A percentile compares a stretch with the other conserved stretches of the same genome.
These are phyloP conservation scores for Cheilinus undulatus DNA, from an alignment of 2,113 vertebrate genomes.

Conservation along the genomic window DNA sequence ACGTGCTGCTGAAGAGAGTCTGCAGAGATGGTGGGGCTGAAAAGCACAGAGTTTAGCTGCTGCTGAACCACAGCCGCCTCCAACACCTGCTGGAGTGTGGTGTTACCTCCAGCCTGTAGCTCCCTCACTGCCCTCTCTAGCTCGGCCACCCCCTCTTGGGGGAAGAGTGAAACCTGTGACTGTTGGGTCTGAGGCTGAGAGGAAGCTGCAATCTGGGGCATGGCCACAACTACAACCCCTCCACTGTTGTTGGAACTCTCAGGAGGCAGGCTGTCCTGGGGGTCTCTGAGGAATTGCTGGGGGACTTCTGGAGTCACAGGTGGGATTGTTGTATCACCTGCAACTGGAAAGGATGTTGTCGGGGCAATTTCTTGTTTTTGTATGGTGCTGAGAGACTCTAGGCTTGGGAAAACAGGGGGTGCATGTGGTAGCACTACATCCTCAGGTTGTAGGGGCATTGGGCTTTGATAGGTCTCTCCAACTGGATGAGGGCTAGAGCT, in stretches of 20 bases:
- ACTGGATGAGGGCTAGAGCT: conserved; percentile 82
- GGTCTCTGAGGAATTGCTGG: conserved; percentile 88
- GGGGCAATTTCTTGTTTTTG: conserved; percentile 93
- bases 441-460: conserved; percentile 89
- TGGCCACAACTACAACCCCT: conserved; percentile 76
- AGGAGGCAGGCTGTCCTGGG: conserved; percentile 87
- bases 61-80: conserved; percentile 83
- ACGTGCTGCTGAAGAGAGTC: conserved; percentile 85
- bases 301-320: conserved; percentile 92
- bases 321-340: conserved; percentile 86
- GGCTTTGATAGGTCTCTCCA: conserved; percentile 86
- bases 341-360: conserved; percentile 88
- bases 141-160: conserved; percentile 90
- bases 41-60: conserved; percentile 84
- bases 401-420: conserved; percentile 85
- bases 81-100: conserved; percentile 79
- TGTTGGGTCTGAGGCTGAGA: conserved; percentile 87
- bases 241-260: conserved; percentile 81
- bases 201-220: conserved; percentile 82
- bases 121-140: conserved; percentile 94
- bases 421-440: conserved; percentile 89
- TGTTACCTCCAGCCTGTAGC: conserved; percentile 84
- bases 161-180: conserved; percentile 87
- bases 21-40: conserved; percentile 77
- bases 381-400: conserved; percentile 89